Evolutionary conservation across 1,140 invertebrate species (phyloP), one percentile per base, ranked within the genome.

Genomic region (Pissodes strobi): DNA sequence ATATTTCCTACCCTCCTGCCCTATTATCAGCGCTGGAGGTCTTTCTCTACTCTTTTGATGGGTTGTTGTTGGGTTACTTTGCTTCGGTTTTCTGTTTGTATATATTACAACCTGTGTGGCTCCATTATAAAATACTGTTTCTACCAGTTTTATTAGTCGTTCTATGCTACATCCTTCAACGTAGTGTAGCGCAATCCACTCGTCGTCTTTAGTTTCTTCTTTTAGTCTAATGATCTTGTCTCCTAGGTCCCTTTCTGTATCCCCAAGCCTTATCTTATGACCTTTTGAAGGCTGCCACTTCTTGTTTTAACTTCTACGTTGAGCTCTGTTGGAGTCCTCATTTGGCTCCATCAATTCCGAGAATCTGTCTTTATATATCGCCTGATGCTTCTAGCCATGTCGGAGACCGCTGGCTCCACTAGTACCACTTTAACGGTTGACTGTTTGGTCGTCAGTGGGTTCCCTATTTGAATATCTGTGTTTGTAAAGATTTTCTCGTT

Each of bases 361-460:
- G 22, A 19, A 52, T 8, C 49, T 52, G 22, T 52, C 10, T 45
- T 19, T 13, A 25, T 53, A 62, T 19, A 23, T n/a, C 15, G 2
- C 6, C 49, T 62, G 59, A 62, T 53, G 6, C 46, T 39, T 5
- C 0, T 52, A 18, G 22, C 45, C 49, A 62, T 62, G 8, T 43
- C 18, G 19, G 8, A 8, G 9, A 38, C 48, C 15, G 15, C 41
- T n/a, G 46, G 30, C 21, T 25, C 59, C 5, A 53, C 13, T 13
- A 62, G 12, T 1, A 62, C 49, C 10, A 62, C 49, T 17, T 62
- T 62, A 8, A 30, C 17, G 1, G 25, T 27, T 15, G 3, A 6
- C 3, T 38, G 30, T 17, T 62, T 62, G 5, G 49, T 53, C 8
- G 13, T 18, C n/a, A 57, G 2, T 9, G 55, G 55, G 13, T 57